These are phyloP conservation scores for Macropus fuliginosus DNA, from an alignment of 2,797 vertebrate species.

Conservation along the genomic window DNA sequence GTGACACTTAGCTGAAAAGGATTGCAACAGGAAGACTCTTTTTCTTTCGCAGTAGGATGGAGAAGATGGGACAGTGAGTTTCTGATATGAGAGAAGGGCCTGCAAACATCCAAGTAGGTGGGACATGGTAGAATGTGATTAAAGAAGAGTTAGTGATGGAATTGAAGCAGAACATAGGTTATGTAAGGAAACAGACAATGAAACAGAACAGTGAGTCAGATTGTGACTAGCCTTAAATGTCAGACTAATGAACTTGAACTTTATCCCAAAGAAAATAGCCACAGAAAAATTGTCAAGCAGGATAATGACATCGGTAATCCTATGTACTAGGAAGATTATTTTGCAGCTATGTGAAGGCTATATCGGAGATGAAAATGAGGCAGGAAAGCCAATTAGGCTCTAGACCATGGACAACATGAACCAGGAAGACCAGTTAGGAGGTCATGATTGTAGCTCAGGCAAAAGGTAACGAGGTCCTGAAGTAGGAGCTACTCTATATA, in stretches of 20 bases:
- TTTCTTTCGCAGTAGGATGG: neutral
- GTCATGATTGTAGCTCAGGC: neutral
- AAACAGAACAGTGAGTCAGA: neutral
- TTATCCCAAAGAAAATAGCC: neutral
- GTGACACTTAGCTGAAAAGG: neutral
- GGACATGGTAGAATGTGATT: neutral
- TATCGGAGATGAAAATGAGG: neutral
- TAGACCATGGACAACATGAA: neutral
- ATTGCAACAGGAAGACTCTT: neutral
- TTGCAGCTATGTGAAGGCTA: neutral
- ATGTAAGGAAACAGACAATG: neutral
- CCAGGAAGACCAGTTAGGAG: neutral
- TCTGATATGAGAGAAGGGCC: neutral
- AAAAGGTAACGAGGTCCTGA: neutral
- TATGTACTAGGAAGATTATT: neutral
- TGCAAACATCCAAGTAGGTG: neutral
- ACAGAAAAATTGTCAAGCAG: neutral
- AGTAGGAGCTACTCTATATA: neutral
- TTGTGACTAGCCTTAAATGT: neutral
- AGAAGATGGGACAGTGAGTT: neutral
- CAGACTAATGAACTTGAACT: neutral
- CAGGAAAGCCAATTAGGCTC: neutral
- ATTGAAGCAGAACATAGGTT: neutral
- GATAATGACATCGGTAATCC: neutral
- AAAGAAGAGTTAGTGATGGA: neutral